Evolutionary conservation across 1,140 invertebrate genomes (phyloP), one percentile per base, ranked within the genome.

Genomic region (Aphis gossypii): DNA sequence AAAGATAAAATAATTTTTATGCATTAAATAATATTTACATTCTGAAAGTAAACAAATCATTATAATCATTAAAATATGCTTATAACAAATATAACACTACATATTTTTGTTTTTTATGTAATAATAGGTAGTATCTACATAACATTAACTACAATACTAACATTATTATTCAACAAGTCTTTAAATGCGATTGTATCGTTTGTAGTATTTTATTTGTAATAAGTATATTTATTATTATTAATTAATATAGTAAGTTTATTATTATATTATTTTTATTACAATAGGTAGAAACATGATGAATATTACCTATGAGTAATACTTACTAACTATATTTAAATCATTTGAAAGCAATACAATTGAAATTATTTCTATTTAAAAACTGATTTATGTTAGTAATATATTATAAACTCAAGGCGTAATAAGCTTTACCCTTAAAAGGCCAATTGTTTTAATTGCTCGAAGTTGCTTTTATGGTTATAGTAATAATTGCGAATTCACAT

Each of bases 331-430:
- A n/a, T 76, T 76, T 76, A 76, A 76, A 76, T 76, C 4, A 18
- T 76, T n/a, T 76, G 60, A 14, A 76, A 76, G n/a, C n/a, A 76
- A n/a, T 76, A 76, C 30, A 76, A 76, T 76, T 76, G 18, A 41
- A 90, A 60, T 18, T 41, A 60, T 90, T 90, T 90, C 2, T 25
- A 44, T 35, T 90, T 90, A 44, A 44, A 68, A 68, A 68, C 38
- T 68, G 56, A 90, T 60, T 90, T 90, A 68, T 90, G 51, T 25
- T 14, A n/a, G n/a, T 68, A 68, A 90, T 90, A 44, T 68, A 35
- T 90, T 44, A 60, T 56, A 54, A 89, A 41, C 87, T 30, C 35
- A 8, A 90, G 56, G 7, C 20, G 68, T 44, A 68, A 68, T 60
- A 90, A 90, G n/a, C 25, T 30, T 44, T 68, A 44, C 18, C 87